A percentile compares a stretch with the other conserved stretches of the same genome.
Conservation (phyloP, 2,113 vertebrate species). For the Calyptommatus sinebrachiatus region DNA sequence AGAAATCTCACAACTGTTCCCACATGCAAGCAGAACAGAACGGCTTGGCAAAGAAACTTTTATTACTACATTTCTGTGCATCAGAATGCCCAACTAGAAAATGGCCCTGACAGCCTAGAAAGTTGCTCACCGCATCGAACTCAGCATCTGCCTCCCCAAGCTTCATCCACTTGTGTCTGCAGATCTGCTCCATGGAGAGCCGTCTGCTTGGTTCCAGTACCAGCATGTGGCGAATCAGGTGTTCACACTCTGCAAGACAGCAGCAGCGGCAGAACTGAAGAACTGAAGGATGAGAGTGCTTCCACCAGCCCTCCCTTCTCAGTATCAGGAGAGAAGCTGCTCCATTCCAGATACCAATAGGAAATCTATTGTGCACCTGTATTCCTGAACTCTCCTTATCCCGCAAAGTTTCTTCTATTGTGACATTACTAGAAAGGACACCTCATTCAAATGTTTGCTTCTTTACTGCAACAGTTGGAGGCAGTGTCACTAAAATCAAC, state of each 20-base stretch:
- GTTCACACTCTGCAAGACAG: conserved; percentile 88
- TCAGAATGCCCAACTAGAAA: background rate
- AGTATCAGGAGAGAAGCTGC: fast-evolving
- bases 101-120: too few species aligned
- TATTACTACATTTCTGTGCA: too few species aligned
- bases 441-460: background rate
- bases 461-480: background rate
- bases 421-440: background rate
- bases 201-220: conserved; percentile 92
- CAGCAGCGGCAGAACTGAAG: background rate
- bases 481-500: background rate
- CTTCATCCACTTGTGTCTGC: conserved; percentile 99
- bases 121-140: conserved; percentile 87
- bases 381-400: background rate
- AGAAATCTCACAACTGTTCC: background rate
- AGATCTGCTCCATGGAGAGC: conserved; percentile 97
- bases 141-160: conserved; percentile 89
- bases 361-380: background rate
- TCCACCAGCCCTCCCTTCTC: background rate
- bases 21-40: background rate
- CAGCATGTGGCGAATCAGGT: conserved; percentile 98
- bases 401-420: background rate
- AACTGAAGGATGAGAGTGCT: too few species aligned
- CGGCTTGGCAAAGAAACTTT: background rate
- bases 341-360: background rate